Base-by-base conservation (phyloP, 2,113 vertebrate species). In the Ciconia boyciana region DNA sequence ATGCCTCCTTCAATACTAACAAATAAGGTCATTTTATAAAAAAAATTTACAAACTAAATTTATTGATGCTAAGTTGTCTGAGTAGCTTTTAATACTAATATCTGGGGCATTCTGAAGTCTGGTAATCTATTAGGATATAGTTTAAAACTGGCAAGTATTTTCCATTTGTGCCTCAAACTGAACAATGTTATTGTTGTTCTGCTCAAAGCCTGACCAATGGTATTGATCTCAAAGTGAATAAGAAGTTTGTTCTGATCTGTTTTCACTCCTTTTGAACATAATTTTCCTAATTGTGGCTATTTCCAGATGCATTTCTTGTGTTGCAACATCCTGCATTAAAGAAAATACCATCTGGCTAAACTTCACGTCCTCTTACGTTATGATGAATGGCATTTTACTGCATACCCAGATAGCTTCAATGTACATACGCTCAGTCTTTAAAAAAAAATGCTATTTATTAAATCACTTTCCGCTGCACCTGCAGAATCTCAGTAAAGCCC, bases 331-430 rank as follows among this genome's bases (percentile, higher is more conserved):
- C 83, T 92, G 74, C 18, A 9, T 93, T 95, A 91, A 72, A 87
- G 93, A 87, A 95, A 97, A 94, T 69, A 19, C 84, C 91, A 92
- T 91, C 93, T 95, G 93, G 96, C 89, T 83, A 80, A 93, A 93
- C 83, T 96, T 95, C 84, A 85, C 0, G 3, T 94, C 81, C 94
- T 94, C 87, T 89, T 74, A 78, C 11, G 20, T 91, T 92, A 65
- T 95, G 96, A 97, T 97, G 82, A 95, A 97, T 96, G 94, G 90
- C 83, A 70, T 97, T 91, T 96, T 81, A 32, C 90, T 94, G 92
- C 92, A 54, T 74, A 44, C 72, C 83, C 88, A 89, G 96, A 96
- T 72, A 96, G 95, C 84, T 79, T 60, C 81, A 41, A 57, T 55
- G 74, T 71, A 77, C 92, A 77, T 28, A 86, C 68, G 43, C 85